These are phyloP conservation scores for Morone saxatilis DNA, from an alignment of 2,113 vertebrate genomes.

Conservation along the genomic window DNA sequence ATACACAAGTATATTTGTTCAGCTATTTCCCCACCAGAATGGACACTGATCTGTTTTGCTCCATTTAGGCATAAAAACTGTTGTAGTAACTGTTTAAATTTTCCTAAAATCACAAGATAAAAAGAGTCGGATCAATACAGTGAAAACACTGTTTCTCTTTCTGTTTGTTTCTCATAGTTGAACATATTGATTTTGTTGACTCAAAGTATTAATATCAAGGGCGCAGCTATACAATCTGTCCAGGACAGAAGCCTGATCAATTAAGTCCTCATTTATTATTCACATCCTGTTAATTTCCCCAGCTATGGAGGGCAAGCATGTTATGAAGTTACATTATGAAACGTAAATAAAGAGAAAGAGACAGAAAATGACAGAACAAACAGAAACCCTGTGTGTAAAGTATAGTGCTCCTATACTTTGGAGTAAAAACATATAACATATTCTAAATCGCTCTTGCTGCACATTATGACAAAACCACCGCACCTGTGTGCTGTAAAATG, in stretches of 20 bases:
- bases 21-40: not conserved
- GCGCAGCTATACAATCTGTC: slow-evolving; percentile 56
- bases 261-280: slow-evolving; percentile 78
- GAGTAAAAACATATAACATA: slow-evolving; percentile 51
- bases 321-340: slow-evolving; percentile 42
- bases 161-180: slow-evolving; percentile 37
- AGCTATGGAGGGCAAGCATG: slow-evolving; percentile 31
- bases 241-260: slow-evolving; percentile 67
- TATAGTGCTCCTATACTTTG: slow-evolving; percentile 21
- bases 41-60: slow-evolving; percentile 21
- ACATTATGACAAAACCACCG: slow-evolving; percentile 48
- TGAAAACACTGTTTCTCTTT: slow-evolving; percentile 38
- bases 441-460: slow-evolving; percentile 42
- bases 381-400: slow-evolving; percentile 10
- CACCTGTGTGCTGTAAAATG: slow-evolving; percentile 53
- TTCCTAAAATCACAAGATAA: slow-evolving; percentile 7
- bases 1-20: not conserved
- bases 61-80: slow-evolving; percentile 15
- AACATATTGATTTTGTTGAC: slow-evolving; percentile 68
- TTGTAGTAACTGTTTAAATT: slow-evolving; percentile 8
- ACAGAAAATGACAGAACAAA: slow-evolving; percentile 6
- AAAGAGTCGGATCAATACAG: slow-evolving; percentile 25
- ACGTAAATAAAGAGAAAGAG: slow-evolving; percentile 21
- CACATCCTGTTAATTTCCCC: slow-evolving; percentile 63
- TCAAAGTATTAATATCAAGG: slow-evolving; percentile 71